phyloP scores from a whole-genome alignment of 2,888 invertebrate genomes.

The Eurytoma adleriae region DNA sequence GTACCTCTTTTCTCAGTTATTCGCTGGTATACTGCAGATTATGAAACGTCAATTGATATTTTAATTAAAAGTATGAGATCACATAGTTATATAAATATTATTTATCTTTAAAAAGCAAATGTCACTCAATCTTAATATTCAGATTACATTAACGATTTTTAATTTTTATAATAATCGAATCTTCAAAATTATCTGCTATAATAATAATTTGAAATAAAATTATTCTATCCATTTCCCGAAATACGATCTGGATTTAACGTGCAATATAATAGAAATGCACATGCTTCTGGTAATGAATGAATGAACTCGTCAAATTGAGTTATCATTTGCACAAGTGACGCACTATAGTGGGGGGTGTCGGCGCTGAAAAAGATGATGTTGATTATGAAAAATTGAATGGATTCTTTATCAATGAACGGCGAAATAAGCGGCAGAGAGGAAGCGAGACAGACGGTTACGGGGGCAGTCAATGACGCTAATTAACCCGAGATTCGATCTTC shows the following conservation, averaged over 20 bases:
- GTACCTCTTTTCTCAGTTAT: no score
- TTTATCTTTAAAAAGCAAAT: no score
- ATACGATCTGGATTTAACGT: background rate
- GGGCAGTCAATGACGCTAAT: conserved; percentile 62
- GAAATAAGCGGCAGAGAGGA: conserved; percentile 23
- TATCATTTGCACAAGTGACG: background rate
- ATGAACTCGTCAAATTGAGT: conserved; percentile 26
- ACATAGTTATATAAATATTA: no score
- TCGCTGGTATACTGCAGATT: no score
- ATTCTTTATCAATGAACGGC: conserved; percentile 50
- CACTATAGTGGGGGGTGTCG: background rate
- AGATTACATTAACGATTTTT: no score
- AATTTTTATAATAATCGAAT: no score
- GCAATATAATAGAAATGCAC: background rate
- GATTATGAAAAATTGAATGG: conserved; percentile 4
- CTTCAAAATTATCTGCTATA: no score
- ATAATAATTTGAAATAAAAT: no score
- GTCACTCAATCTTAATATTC: no score
- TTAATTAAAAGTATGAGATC: no score
- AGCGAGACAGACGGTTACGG: conserved; percentile 22
- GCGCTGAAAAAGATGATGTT: conserved; percentile 19
- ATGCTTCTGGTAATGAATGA: conserved; percentile 11
- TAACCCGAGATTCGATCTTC: conserved; percentile 68
- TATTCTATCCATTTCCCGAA: background rate
- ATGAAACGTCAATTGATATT: no score